Evolutionary conservation across 2,797 vertebrate species (phyloP).

Genomic region (Toxotes lorentzi): DNA sequence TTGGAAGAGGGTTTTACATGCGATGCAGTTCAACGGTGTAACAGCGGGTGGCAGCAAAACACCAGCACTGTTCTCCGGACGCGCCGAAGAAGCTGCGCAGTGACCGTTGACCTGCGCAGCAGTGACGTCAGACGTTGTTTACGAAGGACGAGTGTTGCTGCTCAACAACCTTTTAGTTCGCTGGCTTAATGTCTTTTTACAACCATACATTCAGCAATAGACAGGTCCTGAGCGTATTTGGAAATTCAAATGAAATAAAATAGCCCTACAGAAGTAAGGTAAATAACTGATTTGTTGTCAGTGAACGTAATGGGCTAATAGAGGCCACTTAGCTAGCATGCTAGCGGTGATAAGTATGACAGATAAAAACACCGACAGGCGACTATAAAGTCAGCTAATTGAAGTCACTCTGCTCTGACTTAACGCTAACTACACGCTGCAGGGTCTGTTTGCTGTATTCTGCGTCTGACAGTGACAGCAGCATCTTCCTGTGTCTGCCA

Average conservation of each 20-base stretch:
- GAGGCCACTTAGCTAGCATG: slow-evolving; percentile 34
- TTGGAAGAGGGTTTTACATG: too few species aligned
- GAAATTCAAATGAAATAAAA: background rate
- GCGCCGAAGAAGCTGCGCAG: background rate
- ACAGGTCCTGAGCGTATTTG: background rate
- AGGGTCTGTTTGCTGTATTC: background rate
- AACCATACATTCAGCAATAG: too few species aligned
- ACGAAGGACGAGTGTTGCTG: slow-evolving; percentile 26
- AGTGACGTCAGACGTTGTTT: slow-evolving; percentile 45
- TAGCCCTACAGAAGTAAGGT: slow-evolving; percentile 27
- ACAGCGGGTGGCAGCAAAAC: slow-evolving; percentile 35
- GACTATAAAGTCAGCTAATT: background rate
- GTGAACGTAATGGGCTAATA: background rate
- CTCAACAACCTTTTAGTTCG: background rate
- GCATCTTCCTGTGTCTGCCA: background rate
- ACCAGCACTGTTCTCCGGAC: accelerated
- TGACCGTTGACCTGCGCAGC: background rate
- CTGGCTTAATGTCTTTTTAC: background rate
- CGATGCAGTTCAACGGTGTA: background rate
- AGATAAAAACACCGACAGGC: background rate
- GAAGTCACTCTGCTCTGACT: background rate
- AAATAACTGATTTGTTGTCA: background rate
- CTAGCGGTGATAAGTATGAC: slow-evolving; percentile 29
- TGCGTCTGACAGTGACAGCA: background rate
- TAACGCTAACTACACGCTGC: background rate